A percentile compares a stretch with the other conserved stretches of the same genome.
Evolutionary conservation across 2,797 vertebrate genomes (phyloP).

Genomic region (Morus bassanus): DNA sequence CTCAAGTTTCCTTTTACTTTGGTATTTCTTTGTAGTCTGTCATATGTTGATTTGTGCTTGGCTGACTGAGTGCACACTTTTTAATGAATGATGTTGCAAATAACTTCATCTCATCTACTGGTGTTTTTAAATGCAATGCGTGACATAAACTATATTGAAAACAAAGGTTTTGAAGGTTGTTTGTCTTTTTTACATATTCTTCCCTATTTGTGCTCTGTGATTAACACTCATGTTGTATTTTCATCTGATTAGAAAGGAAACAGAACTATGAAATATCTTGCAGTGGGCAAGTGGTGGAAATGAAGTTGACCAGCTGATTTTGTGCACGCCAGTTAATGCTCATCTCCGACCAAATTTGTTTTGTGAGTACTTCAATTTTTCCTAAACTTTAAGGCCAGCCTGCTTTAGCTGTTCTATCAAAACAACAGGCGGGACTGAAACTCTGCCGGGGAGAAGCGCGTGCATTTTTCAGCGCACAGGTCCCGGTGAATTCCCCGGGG

Average conservation of each 20-base stretch:
- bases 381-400: background rate
- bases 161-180: background rate
- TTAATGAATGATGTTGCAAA: background rate
- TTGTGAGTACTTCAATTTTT: background rate
- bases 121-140: rapidly evolving
- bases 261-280: background rate
- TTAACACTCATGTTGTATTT: background rate
- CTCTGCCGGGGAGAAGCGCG: rapidly evolving
- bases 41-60: background rate
- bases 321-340: background rate
- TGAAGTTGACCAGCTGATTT: rapidly evolving
- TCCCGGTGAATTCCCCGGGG: rapidly evolving
- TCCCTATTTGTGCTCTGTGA: background rate
- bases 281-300: background rate
- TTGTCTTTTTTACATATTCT: background rate
- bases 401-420: background rate
- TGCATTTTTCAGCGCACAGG: rapidly evolving
- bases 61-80: background rate
- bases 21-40: background rate
- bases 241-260: background rate
- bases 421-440: rapidly evolving
- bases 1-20: background rate
- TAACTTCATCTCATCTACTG: background rate
- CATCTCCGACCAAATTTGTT: rapidly evolving
- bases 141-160: background rate